Evolutionary conservation across 2,113 vertebrate species (phyloP).

Genomic region (Lucifuga dentata): DNA sequence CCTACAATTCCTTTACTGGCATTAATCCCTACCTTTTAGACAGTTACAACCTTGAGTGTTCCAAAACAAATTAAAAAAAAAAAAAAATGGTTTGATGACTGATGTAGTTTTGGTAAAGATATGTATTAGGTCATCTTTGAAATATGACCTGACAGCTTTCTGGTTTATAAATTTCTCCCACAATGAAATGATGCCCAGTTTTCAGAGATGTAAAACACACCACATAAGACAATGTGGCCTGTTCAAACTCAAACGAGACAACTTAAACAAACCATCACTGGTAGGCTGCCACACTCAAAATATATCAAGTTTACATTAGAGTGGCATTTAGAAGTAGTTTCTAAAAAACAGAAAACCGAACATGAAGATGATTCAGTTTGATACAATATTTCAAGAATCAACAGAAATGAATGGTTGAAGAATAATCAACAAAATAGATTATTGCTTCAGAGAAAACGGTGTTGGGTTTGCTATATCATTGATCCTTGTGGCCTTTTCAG

Average conservation of each 20-base stretch:
- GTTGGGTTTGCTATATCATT: conserved; percentile 62
- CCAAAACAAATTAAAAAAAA: conserved; percentile 30
- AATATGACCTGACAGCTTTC: neutral
- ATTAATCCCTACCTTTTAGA: conserved; percentile 73
- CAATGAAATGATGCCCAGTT: conserved; percentile 22
- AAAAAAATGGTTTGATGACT: conserved; percentile 18
- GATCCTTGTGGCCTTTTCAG: conserved; percentile 70
- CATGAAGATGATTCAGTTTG: conserved; percentile 32
- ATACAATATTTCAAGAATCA: conserved; percentile 43
- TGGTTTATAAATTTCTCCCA: no score
- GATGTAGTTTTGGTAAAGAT: conserved; percentile 38
- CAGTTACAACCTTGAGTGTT: conserved; percentile 67
- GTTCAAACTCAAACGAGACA: conserved; percentile 45
- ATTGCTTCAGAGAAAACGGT: conserved; percentile 93
- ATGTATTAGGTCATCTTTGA: conserved; percentile 38
- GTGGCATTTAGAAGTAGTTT: conserved; percentile 23
- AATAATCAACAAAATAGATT: conserved; percentile 90
- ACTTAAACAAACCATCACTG: conserved; percentile 33
- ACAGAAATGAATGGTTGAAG: conserved; percentile 78
- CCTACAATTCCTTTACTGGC: conserved; percentile 73
- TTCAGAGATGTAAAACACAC: conserved; percentile 58
- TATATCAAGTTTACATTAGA: conserved; percentile 20
- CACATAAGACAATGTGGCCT: conserved; percentile 80
- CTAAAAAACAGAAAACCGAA: conserved; percentile 45
- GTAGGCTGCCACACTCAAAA: conserved; percentile 23